Conservation (phyloP, 2,113 vertebrate genomes). For the Anhinga rufa region DNA sequence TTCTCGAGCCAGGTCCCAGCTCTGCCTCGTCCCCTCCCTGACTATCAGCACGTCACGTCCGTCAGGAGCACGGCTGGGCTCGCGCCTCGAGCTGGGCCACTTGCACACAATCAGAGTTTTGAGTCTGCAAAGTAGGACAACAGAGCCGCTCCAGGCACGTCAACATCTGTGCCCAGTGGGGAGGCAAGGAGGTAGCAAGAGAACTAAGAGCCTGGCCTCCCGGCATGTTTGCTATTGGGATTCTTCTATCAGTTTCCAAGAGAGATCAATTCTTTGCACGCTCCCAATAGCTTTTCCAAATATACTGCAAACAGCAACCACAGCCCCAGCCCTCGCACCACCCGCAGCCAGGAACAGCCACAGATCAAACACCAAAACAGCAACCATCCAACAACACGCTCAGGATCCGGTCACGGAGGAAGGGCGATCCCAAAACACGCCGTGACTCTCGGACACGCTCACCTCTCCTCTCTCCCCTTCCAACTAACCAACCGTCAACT, state of each 20-base stretch:
- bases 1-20: background rate
- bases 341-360: background rate
- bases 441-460: background rate
- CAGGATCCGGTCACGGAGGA: background rate
- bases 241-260: background rate
- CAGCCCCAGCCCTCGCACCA: background rate
- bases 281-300: background rate
- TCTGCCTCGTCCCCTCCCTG: background rate
- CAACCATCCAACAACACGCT: background rate
- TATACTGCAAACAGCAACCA: background rate
- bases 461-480: background rate
- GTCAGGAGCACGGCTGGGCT: background rate
- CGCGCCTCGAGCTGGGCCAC: background rate
- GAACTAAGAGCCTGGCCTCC: background rate
- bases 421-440: background rate
- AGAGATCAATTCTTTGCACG: background rate
- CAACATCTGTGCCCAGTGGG: background rate
- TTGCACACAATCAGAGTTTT: accelerated
- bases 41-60: accelerated
- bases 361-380: background rate
- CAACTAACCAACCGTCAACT: background rate
- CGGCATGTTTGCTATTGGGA: background rate
- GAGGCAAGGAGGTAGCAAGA: background rate
- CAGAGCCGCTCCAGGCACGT: accelerated
- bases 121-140: background rate